Evolutionary conservation across 2,888 invertebrate species (phyloP).

Genomic region (Stomorhina lunata): DNA sequence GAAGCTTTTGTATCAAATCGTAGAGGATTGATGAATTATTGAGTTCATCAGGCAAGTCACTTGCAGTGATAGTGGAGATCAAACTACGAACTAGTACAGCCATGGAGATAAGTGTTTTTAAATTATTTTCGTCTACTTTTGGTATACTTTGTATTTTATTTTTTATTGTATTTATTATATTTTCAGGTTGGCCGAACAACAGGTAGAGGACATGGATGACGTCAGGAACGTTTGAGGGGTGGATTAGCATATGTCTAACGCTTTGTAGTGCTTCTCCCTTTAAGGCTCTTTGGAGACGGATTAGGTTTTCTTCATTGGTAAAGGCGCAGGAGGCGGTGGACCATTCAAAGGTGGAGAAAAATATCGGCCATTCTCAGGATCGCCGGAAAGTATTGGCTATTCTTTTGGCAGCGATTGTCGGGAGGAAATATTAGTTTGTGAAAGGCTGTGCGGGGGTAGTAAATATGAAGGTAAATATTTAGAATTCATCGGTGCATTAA

Average conservation of each 20-base stretch:
- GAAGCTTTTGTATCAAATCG: constrained; percentile 21
- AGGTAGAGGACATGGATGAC: constrained; percentile 24
- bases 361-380: constrained; percentile 45
- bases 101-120: constrained; percentile 34
- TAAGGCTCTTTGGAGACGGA: constrained; percentile 36
- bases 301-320: constrained; percentile 10
- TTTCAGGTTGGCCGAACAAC: constrained; percentile 40
- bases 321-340: constrained; percentile 20
- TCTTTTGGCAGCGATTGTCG: constrained; percentile 37
- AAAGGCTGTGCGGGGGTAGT: not conserved
- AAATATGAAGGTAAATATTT: too few relatives aligned
- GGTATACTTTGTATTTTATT: not conserved
- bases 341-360: constrained; percentile 44
- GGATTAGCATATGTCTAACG: constrained; percentile 38
- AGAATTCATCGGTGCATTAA: too few relatives aligned
- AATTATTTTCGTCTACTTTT: constrained; percentile 33
- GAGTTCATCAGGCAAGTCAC: not conserved
- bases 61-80: constrained; percentile 24
- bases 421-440: too few relatives aligned
- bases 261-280: constrained; percentile 31
- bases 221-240: constrained; percentile 14
- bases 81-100: constrained; percentile 35
- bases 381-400: too few relatives aligned
- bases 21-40: constrained; percentile 30
- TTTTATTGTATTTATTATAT: constrained; percentile 34